Conservation (phyloP, 2,888 invertebrate genomes). For the Norana najaformis region DNA sequence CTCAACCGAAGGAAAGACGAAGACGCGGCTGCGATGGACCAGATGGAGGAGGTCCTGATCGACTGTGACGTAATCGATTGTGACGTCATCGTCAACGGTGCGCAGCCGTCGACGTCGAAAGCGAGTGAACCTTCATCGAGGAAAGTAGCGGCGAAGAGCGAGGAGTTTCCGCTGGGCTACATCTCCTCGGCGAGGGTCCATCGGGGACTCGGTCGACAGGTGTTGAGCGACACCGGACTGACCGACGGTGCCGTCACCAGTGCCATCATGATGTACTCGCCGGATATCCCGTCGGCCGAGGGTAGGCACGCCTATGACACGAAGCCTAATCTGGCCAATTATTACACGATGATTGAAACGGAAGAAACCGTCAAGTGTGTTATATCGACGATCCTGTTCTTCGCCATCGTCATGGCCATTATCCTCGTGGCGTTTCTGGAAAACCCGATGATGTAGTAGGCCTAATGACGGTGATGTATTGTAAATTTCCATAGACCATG, state of each 20-base stretch:
- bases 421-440: constrained; percentile 31
- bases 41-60: constrained; percentile 19
- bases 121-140: not conserved
- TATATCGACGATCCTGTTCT: constrained; percentile 28
- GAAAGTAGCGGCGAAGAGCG: not conserved
- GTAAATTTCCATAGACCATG: constrained; percentile 44
- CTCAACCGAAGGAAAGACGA: not conserved
- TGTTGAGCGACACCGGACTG: not conserved
- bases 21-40: not conserved
- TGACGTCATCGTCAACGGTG: not conserved
- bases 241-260: not conserved
- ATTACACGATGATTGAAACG: constrained; percentile 27
- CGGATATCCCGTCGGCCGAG: constrained; percentile 23
- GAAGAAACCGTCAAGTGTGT: constrained; percentile 36
- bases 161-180: not conserved
- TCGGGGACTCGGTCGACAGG: not conserved
- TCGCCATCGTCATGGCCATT: constrained; percentile 29
- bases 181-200: not conserved
- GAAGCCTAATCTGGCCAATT: constrained; percentile 19
- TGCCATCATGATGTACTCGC: constrained; percentile 28
- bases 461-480: constrained; percentile 33
- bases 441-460: constrained; percentile 26
- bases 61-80: not conserved
- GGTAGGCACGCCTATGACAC: not conserved
- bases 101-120: not conserved